Conservation (phyloP, 2,113 vertebrate species). For the Petromus typicus region DNA sequence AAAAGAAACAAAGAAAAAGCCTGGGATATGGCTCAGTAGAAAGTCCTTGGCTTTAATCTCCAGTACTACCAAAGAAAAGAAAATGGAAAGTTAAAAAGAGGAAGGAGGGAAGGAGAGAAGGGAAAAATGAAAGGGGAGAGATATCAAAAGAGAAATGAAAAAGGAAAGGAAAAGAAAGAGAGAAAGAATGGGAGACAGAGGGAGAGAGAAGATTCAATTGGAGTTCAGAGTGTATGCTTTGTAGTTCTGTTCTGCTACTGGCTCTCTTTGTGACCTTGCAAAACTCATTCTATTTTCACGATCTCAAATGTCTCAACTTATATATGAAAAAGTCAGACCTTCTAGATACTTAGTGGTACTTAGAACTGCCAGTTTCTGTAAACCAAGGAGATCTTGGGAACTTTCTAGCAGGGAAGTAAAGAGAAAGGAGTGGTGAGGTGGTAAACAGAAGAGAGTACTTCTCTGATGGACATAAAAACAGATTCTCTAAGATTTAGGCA, state of each 20-base stretch:
- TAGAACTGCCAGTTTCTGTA: slow-evolving; percentile 6
- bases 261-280: slow-evolving; percentile 1
- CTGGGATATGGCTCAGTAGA: not conserved
- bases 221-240: not conserved
- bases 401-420: not conserved
- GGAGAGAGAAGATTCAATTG: not conserved
- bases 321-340: not conserved
- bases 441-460: slow-evolving; percentile 16
- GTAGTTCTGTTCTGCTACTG: not conserved
- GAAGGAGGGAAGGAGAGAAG: no score
- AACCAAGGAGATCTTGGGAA: slow-evolving; percentile 51
- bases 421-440: not conserved
- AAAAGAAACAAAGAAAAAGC: no score
- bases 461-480: slow-evolving; percentile 44
- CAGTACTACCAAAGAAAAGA: not conserved
- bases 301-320: slow-evolving; percentile 28
- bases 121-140: no score
- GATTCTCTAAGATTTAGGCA: slow-evolving; percentile 49
- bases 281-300: slow-evolving; percentile 11
- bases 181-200: no score
- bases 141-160: not conserved
- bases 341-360: not conserved
- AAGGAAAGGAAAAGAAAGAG: rapidly evolving
- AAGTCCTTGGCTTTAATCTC: not conserved
- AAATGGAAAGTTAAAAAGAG: not conserved